phyloP scores from a whole-genome alignment of 2,888 invertebrate genomes.

The Harpalus rubripes region DNA sequence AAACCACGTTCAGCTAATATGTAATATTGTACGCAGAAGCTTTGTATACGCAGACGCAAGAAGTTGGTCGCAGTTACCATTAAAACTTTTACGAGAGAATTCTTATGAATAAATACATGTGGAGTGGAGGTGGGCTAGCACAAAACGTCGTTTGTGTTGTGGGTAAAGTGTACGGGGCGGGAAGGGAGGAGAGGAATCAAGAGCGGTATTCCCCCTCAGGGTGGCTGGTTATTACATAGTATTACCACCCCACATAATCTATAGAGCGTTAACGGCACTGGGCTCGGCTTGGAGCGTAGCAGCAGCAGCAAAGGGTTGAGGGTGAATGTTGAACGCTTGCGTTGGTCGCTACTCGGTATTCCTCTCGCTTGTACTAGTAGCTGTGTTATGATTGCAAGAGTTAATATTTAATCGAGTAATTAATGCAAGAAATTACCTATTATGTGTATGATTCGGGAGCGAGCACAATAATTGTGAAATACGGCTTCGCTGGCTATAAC shows the following conservation, averaged over 20 bases:
- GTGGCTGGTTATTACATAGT: slow-evolving; percentile 75
- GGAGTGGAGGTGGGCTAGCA: slow-evolving; percentile 8
- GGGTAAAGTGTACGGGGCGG: slow-evolving; percentile 12
- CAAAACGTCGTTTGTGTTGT: slow-evolving; percentile 71
- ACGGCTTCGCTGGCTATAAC: slow-evolving; percentile 73
- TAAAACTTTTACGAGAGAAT: slow-evolving; percentile 59
- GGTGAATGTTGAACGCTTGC: slow-evolving; percentile 66
- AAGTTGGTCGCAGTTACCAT: slow-evolving; percentile 38
- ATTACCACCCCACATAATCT: slow-evolving; percentile 76
- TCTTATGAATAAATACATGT: slow-evolving; percentile 63
- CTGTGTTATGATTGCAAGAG: slow-evolving; percentile 78
- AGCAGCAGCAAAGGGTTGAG: slow-evolving; percentile 70
- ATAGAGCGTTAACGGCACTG: slow-evolving; percentile 74
- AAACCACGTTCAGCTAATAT: too few species aligned
- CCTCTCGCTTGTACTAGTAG: slow-evolving; percentile 48
- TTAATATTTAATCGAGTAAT: slow-evolving; percentile 79
- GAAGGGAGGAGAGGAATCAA: slow-evolving; percentile 4
- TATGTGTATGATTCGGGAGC: slow-evolving; percentile 78
- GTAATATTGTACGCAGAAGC: too few species aligned
- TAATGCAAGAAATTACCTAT: slow-evolving; percentile 80
- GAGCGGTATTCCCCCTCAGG: slow-evolving; percentile 54
- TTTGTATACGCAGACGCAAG: not conserved
- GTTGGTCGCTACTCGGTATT: slow-evolving; percentile 71
- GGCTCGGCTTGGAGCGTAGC: slow-evolving; percentile 33
- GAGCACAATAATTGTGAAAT: slow-evolving; percentile 77